phyloP scores from a whole-genome alignment of 2,888 invertebrate genomes.

The Drosophila lacicola region DNA sequence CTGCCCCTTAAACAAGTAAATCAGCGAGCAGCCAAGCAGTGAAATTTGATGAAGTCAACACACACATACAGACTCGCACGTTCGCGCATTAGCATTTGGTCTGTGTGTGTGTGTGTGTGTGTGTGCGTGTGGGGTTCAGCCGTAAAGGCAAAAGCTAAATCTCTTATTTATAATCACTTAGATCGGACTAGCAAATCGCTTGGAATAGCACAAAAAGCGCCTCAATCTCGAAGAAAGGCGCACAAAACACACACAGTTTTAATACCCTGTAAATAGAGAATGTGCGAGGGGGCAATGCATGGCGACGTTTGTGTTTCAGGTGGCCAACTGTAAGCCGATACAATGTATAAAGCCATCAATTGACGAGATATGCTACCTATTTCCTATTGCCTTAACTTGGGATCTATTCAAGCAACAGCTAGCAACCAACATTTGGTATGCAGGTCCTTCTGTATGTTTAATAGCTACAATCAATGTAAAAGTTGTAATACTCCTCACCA shows the following conservation, averaged over 20 bases:
- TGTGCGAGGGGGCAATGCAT: too few relatives aligned
- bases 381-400: too few relatives aligned
- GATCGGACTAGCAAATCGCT: conserved; percentile 58
- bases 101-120: conserved; percentile 11
- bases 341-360: too few relatives aligned
- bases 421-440: too few relatives aligned
- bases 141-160: conserved; percentile 37
- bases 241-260: conserved; percentile 30
- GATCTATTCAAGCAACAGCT: too few relatives aligned
- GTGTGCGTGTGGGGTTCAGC: conserved; percentile 2
- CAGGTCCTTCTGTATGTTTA: too few relatives aligned
- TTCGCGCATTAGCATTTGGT: conserved; percentile 42
- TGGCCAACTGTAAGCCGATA: too few relatives aligned
- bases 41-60: conserved; percentile 66
- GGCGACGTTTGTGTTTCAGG: background rate
- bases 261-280: conserved; percentile 25
- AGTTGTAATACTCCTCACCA: too few relatives aligned
- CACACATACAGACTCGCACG: conserved; percentile 21
- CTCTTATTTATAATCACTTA: conserved; percentile 77
- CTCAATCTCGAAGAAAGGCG: conserved; percentile 15
- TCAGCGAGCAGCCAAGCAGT: conserved; percentile 60
- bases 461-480: too few relatives aligned
- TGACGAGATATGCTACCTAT: too few relatives aligned
- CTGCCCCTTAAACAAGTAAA: conserved; percentile 44
- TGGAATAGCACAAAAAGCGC: conserved; percentile 43